These are phyloP conservation scores for Drosophila takahashii DNA, from an alignment of 1,140 invertebrate species.

Conservation along the genomic window DNA sequence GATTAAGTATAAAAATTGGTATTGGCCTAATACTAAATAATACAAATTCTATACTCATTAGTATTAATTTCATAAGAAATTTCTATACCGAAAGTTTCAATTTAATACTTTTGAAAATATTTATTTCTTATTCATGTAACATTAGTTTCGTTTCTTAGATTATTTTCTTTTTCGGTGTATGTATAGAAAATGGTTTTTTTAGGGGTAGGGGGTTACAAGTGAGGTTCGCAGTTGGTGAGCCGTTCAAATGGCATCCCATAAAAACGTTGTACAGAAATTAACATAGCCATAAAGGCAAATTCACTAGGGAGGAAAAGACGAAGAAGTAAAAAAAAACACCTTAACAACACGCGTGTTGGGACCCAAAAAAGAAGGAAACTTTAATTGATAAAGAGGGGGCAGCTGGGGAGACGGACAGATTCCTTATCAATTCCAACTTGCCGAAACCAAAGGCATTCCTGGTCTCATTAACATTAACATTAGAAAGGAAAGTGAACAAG, in stretches of 20 bases:
- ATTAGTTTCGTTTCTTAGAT: too few relatives aligned
- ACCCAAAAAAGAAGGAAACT: conserved; percentile 27
- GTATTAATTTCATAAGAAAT: too few relatives aligned
- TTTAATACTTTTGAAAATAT: too few relatives aligned
- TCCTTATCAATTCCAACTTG: conserved; percentile 42
- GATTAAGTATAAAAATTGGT: too few relatives aligned
- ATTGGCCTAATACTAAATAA: too few relatives aligned
- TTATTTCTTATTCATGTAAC: too few relatives aligned
- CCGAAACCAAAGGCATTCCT: conserved; percentile 33
- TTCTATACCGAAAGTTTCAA: too few relatives aligned
- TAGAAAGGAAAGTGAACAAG: conserved; percentile 22
- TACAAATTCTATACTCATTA: too few relatives aligned
- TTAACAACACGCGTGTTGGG: conserved; percentile 21
- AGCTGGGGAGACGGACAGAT: conserved; percentile 11
- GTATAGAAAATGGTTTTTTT: not conserved
- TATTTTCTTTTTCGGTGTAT: too few relatives aligned
- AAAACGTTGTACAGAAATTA: conserved; percentile 74
- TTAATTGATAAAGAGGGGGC: conserved; percentile 25
- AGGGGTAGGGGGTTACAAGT: not conserved
- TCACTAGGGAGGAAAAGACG: not conserved
- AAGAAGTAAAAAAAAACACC: not conserved
- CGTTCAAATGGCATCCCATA: conserved; percentile 66
- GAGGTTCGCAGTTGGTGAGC: conserved; percentile 5
- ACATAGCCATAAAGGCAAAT: conserved; percentile 72
- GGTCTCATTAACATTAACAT: conserved; percentile 53